Base-by-base conservation (phyloP, 2,113 vertebrate species). In the Sialia sialis region DNA sequence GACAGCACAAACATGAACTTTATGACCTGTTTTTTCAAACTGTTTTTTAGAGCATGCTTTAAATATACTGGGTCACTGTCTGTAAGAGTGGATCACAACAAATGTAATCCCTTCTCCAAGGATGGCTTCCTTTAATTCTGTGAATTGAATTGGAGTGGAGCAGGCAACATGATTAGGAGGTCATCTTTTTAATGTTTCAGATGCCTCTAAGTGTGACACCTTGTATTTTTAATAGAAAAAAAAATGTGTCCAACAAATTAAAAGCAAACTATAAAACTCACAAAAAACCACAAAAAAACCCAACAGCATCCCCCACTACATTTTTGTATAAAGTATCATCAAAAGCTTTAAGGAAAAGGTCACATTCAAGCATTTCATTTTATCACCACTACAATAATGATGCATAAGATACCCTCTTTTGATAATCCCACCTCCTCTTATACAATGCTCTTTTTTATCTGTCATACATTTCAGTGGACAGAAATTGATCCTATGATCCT, bases 1-100 rank as follows among this genome's bases (percentile, higher is more conserved):
- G 93, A 91, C 95, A 94, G 84, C 84, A 80, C 58, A 93, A 73
- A 73, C 81, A 55, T 91, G 87, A 97, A 96, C 91, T 91, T 86
- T 41, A 20, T 93, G 94, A 94, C 94, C 91, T 56, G 70, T 59
- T 94, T 95, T 94, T 90, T 64, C 80, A 73, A 93, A 79, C 36
- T 63, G 77, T 10, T 84, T 86, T 94, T 89, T 56, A 84, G 34
- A 92, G 29, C 36, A 21, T 64, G 48, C 63, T 95, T 96, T 84
- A 94, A 91, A 94, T 80, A 74, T 62, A 83, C 41, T 22, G 44
- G 67, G 26, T 91, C 78, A 49, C 70, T 62, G 39, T 72, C 88
- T 85, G 34, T 54, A 56, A 59, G 16, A 64, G 60, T 30, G 19
- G 52, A 79, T 91, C 0, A 0, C 54, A 87, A 32, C 77, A 69